Evolutionary conservation across 2,888 invertebrate species (phyloP).

Genomic region (Neelides folsomi): DNA sequence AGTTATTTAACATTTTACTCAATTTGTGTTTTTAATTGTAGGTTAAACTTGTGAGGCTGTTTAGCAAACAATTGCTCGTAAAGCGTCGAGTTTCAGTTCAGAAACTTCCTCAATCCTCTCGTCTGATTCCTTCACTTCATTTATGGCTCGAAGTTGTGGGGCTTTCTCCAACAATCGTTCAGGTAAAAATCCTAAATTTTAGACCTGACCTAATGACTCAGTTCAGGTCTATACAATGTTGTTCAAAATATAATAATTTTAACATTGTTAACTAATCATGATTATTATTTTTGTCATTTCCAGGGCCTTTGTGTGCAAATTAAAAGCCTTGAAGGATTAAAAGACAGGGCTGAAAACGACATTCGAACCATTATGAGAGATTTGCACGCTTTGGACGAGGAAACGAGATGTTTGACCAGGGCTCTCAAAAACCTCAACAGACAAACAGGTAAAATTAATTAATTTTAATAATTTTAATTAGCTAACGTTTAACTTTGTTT

Average conservation of each 20-base stretch:
- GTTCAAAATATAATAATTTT: too few species aligned
- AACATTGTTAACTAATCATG: constrained; percentile 11
- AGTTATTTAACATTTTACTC: neutral
- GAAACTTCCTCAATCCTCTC: constrained; percentile 48
- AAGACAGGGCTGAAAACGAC: constrained; percentile 73
- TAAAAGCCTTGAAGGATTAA: constrained; percentile 60
- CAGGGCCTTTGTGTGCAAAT: constrained; percentile 59
- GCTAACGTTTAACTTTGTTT: neutral
- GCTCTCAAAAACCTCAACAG: constrained; percentile 74
- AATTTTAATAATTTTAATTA: neutral
- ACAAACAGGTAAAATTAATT: constrained; percentile 67
- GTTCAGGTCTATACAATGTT: too few species aligned
- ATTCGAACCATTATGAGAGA: constrained; percentile 56
- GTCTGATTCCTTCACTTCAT: constrained; percentile 54
- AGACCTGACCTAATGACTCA: too few species aligned
- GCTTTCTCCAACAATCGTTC: constrained; percentile 55
- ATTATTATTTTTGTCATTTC: constrained; percentile 26
- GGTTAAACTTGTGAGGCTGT: constrained; percentile 86
- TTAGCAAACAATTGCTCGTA: constrained; percentile 75
- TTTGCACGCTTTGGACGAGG: constrained; percentile 60
- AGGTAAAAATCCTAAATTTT: too few species aligned
- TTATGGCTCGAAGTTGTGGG: constrained; percentile 91
- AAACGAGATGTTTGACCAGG: constrained; percentile 62
- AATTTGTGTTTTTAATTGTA: constrained; percentile 36
- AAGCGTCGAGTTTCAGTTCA: constrained; percentile 60